A percentile compares a stretch with the other conserved stretches of the same genome.
Conservation (phyloP, 2,888 invertebrate species). For the Atrina japonica region DNA sequence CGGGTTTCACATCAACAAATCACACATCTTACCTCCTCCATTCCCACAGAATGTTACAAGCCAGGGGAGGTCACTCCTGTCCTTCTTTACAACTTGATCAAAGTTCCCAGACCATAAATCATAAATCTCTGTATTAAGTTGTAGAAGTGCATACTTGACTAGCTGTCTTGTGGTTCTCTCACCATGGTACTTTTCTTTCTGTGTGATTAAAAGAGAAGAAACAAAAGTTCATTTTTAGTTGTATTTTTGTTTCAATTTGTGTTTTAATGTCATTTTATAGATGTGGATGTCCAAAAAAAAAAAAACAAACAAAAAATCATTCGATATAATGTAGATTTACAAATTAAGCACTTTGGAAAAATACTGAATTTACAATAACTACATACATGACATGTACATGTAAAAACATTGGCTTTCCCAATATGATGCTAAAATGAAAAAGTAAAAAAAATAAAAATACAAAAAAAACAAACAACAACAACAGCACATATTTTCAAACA, state of each 20-base stretch:
- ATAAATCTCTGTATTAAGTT: slow-evolving; percentile 81
- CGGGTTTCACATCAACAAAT: no score
- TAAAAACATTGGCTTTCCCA: no score
- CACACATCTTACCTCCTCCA: slow-evolving; percentile 81
- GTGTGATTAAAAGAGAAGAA: no score
- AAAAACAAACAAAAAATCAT: neutral
- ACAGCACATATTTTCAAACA: no score
- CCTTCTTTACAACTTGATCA: slow-evolving; percentile 67
- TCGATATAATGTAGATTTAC: neutral
- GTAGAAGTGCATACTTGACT: slow-evolving; percentile 85
- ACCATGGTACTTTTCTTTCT: slow-evolving; percentile 85
- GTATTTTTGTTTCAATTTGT: no score
- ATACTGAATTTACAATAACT: neutral
- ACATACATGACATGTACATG: neutral
- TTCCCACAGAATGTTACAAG: slow-evolving; percentile 84
- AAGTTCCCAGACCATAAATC: slow-evolving; percentile 81
- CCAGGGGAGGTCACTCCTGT: slow-evolving; percentile 82
- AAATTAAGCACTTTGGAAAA: neutral
- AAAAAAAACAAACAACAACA: no score
- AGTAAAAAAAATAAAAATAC: no score
- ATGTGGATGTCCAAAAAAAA: no score
- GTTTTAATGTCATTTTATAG: no score
- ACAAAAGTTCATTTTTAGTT: no score
- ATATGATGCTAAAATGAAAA: no score
- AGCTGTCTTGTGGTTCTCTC: slow-evolving; percentile 84